phyloP scores from a whole-genome alignment of 2,888 invertebrate genomes.

The Noctua janthina region DNA sequence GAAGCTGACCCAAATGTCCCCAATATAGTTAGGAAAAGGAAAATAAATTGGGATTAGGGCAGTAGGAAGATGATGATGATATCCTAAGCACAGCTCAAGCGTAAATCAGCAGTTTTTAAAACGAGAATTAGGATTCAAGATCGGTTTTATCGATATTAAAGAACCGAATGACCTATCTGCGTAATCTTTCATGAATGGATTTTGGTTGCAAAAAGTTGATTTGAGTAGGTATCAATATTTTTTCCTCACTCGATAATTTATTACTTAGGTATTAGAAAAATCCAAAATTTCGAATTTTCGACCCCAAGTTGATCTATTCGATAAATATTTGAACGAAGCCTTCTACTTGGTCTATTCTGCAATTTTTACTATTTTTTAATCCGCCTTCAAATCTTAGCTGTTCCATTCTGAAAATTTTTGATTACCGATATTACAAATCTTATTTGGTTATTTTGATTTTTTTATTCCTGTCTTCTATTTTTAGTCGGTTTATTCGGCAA shows the following conservation, averaged over 20 bases:
- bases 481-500: conserved; percentile 8
- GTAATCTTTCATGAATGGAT: not conserved
- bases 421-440: no score
- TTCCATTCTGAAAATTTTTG: no score
- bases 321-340: not conserved
- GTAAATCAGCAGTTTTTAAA: not conserved
- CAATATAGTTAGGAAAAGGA: no score
- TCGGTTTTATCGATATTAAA: not conserved
- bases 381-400: no score
- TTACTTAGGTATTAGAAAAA: not conserved
- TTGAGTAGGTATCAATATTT: not conserved
- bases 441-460: not conserved
- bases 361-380: not conserved
- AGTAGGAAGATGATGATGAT: not conserved
- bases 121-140: not conserved
- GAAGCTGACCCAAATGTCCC: no score
- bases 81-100: not conserved
- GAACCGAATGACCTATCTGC: not conserved
- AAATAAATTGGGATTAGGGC: not conserved
- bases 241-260: not conserved
- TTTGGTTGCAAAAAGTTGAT: not conserved
- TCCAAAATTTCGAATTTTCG: not conserved
- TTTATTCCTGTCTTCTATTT: not conserved
- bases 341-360: not conserved
- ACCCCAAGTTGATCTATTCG: not conserved